Evolutionary conservation across 2,888 invertebrate species (phyloP), one percentile per base, ranked within the genome.

Genomic region (Drosophila nr. perissopoda): DNA sequence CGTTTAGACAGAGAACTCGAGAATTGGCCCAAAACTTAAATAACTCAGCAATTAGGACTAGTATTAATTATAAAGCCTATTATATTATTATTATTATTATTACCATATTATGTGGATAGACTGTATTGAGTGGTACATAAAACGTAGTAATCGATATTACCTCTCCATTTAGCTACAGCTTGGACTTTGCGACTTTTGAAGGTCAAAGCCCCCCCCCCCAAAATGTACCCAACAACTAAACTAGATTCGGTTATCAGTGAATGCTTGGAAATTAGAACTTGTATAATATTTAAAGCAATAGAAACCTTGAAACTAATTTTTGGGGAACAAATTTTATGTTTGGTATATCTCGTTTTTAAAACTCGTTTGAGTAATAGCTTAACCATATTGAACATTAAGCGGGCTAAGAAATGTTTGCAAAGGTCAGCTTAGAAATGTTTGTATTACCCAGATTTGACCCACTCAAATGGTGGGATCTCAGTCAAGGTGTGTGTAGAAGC

Each of bases 1-100:
- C 54, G 49, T 33, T 36, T 59, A n/a, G 16, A 36, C 40, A 46
- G 40, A 29, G 21, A 36, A 36, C 2, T 51, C 25, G 25, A 36
- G 29, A 70, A 53, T 53, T 5, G 72, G 60, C 72, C 60, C 60
- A 48, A 64, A 61, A 42, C 64, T 77, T 77, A 63, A 64, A 51
- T 40, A 61, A 77, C 64, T 77, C 56, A 71, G 56, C 11, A 58
- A 63, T 38, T 63, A 61, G 46, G 51, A 64, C 31, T 64, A 59
- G 46, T 21, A 42, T 33, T 62, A 70, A 34, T 60, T 40, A 36
- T 31, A 53, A 21, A 29, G 21, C 40, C 56, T 49, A 63, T 18
- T 56, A 62, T 57, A 59, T 36, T 56, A 52, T 36, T 33, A 49
- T 42, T 48, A 33, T 38, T 42, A 51, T 46, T 42, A 31, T 51